phyloP scores from a whole-genome alignment of 2,888 invertebrate species.

The Hemaris fuciformis region DNA sequence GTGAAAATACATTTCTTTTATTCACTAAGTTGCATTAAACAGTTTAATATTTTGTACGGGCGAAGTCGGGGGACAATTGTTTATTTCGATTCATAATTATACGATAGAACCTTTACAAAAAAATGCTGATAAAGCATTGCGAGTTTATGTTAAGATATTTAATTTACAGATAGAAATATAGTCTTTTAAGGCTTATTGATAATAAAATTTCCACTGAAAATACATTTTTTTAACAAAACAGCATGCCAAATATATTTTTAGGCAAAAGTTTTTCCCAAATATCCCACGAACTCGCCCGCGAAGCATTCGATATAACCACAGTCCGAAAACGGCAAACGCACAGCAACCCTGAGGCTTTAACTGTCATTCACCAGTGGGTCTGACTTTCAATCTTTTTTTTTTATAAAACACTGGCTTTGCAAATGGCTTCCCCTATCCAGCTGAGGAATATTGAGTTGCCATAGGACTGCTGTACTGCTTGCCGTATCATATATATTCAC shows the following conservation, averaged over 20 bases:
- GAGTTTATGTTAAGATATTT: no score
- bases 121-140: no score
- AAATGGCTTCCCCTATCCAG: no score
- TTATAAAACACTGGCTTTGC: neutral
- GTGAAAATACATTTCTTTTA: conserved; percentile 8
- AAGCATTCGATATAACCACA: conserved; percentile 2
- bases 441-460: no score
- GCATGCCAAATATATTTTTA: no score
- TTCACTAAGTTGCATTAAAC: conserved; percentile 1
- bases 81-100: neutral
- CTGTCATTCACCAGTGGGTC: no score
- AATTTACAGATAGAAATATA: no score
- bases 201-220: no score
- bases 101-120: no score
- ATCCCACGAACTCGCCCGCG: neutral
- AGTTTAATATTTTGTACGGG: neutral
- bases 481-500: neutral
- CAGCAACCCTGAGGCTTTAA: neutral
- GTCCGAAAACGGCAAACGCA: neutral
- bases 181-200: no score
- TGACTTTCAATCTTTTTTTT: neutral
- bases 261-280: no score
- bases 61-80: neutral
- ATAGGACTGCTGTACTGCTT: neutral
- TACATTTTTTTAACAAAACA: no score